These are phyloP conservation scores for Chesias legatella DNA, from an alignment of 2,888 invertebrate genomes.

Conservation along the genomic window DNA sequence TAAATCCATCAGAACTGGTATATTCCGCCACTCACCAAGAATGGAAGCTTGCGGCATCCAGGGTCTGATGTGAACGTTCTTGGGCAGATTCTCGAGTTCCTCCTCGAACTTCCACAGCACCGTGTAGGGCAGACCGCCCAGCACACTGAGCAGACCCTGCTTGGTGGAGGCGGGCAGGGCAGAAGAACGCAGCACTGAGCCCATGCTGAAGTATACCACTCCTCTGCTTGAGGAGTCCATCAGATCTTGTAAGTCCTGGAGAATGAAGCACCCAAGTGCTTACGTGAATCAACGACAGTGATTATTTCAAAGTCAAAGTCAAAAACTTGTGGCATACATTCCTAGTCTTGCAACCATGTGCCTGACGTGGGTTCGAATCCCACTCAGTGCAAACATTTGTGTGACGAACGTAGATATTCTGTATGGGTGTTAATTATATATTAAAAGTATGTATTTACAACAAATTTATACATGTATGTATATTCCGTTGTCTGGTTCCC, in stretches of 20 bases:
- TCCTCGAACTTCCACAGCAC: slow-evolving; percentile 78
- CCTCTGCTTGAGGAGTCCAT: slow-evolving; percentile 50
- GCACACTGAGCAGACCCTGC: slow-evolving; percentile 37
- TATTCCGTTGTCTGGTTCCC: too few relatives aligned
- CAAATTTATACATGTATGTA: not conserved
- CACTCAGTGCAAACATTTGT: too few relatives aligned
- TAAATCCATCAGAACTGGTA: too few relatives aligned
- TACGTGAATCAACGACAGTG: too few relatives aligned
- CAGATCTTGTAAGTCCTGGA: slow-evolving; percentile 54
- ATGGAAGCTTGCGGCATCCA: slow-evolving; percentile 79
- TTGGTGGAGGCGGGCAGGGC: slow-evolving; percentile 34
- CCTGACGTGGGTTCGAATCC: not conserved
- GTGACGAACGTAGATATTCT: too few relatives aligned
- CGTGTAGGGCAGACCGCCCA: slow-evolving; percentile 48
- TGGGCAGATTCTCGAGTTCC: slow-evolving; percentile 49
- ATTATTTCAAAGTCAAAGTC: too few relatives aligned
- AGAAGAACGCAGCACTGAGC: slow-evolving; percentile 47
- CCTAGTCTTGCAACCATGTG: too few relatives aligned
- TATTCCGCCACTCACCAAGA: slow-evolving; percentile 48
- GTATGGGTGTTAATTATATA: too few relatives aligned
- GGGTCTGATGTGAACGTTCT: slow-evolving; percentile 61
- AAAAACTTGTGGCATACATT: too few relatives aligned
- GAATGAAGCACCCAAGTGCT: too few relatives aligned
- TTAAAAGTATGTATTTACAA: too few relatives aligned
- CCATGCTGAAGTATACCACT: slow-evolving; percentile 65